Base-by-base conservation (phyloP, 2,113 vertebrate genomes). In the Sturnira hondurensis region DNA sequence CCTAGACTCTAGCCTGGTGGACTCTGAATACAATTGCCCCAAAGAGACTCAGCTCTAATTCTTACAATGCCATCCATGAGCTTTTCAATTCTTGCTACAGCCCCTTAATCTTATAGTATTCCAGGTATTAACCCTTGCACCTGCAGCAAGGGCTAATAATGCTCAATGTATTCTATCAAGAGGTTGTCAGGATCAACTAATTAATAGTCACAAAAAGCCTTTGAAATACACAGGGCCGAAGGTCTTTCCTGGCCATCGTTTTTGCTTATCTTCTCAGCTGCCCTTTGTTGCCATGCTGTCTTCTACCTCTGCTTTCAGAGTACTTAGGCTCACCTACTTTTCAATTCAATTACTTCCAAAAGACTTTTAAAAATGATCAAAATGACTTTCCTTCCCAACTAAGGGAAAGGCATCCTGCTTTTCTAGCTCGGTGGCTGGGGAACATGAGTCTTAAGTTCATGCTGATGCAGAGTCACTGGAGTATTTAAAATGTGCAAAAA, bases 171-270 rank as follows among this genome's bases (percentile, higher is more conserved):
- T 52, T 65, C 80, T 71, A 65, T 76, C 31, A 81, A 31, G 43
- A 88, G 56, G 31, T 54, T 70, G 70, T 84, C 89, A 80, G 56
- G 68, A 95, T 89, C 89, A 95, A 41, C 76, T 89, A 91, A 97
- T 96, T 96, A 95, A 94, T 86, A 63, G 94, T 91, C 61, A 93
- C 86, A 93, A 93, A 68, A 82, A 95, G 63, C 67, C 56, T 92
- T 93, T 95, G 95, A 93, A 94, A 58, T 43, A 52, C 73, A 82
- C 81, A 26, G 45, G 78, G 13, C 43, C 73, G 86, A 89, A 80
- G 73, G 28, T 65, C 70, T 83, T 96, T 65, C 74, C 38, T 61
- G 24, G 22, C 38, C 95, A 80, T 80, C 86, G 78, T 73, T 88
- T 88, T 74, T 73, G 26, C 65, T 91, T 70, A 41, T 63, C 54